These are phyloP conservation scores for Sula dactylatra DNA, from an alignment of 2,113 vertebrate genomes.

Conservation along the genomic window DNA sequence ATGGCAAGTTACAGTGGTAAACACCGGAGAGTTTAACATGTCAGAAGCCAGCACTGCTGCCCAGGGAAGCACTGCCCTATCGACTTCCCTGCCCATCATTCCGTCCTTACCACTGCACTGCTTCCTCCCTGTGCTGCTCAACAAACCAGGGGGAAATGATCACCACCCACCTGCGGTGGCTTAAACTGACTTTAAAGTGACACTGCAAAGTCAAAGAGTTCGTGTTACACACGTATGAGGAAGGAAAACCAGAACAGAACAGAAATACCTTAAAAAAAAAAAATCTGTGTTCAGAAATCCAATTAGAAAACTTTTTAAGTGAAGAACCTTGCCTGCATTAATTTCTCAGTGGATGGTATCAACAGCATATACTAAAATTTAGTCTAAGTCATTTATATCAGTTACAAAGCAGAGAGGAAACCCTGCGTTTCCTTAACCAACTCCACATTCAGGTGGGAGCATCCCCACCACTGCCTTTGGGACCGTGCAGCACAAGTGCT, in stretches of 20 bases:
- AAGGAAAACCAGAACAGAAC: neutral
- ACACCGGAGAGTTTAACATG: neutral
- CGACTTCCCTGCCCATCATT: neutral
- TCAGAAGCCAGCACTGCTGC: neutral
- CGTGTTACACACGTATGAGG: fast-evolving
- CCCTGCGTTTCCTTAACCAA: neutral
- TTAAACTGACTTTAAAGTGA: neutral
- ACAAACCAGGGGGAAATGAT: neutral
- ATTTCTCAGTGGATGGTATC: neutral
- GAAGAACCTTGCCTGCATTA: neutral
- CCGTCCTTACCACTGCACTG: neutral
- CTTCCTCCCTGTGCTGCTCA: neutral
- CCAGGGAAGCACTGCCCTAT: neutral
- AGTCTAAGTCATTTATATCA: neutral
- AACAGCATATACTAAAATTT: neutral
- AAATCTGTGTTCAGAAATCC: neutral
- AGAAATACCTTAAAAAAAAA: neutral
- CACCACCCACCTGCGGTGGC: neutral
- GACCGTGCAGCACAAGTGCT: neutral
- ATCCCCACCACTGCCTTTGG: neutral
- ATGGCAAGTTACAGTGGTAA: neutral
- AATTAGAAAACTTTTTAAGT: neutral
- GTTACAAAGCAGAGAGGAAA: neutral
- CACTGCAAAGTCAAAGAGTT: neutral
- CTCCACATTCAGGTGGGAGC: neutral